phyloP scores from a whole-genome alignment of 2,797 vertebrate species.

The Acrocephalus scirpaceus region DNA sequence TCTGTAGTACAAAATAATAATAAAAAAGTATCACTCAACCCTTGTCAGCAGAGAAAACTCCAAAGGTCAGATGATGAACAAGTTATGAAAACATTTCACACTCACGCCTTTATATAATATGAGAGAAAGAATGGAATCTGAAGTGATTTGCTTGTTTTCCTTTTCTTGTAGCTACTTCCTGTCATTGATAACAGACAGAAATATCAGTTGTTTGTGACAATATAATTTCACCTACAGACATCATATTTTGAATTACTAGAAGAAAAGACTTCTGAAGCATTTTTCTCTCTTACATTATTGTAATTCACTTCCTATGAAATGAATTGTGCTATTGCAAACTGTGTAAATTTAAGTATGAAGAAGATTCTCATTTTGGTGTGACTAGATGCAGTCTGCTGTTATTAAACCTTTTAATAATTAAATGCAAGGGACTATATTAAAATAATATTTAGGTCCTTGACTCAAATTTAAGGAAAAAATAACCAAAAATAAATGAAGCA shows the following conservation, averaged over 20 bases:
- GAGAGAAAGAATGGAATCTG: conserved; percentile 33
- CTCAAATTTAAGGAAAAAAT: background rate
- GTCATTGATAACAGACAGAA: conserved; percentile 22
- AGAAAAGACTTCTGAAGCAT: background rate
- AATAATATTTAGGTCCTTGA: background rate
- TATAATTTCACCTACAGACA: conserved; percentile 60
- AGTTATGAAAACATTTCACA: conserved; percentile 42
- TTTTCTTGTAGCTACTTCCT: conserved; percentile 15
- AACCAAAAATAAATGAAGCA: background rate
- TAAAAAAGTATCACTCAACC: background rate
- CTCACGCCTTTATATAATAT: conserved; percentile 15
- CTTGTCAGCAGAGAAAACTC: conserved; percentile 35
- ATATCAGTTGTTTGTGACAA: conserved; percentile 19
- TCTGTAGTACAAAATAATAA: conserved; percentile 9
- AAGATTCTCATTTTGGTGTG: conserved; percentile 4
- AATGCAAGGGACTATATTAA: conserved; percentile 43
- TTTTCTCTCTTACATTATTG: background rate
- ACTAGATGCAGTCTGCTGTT: conserved; percentile 47
- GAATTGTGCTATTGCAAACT: conserved; percentile 28
- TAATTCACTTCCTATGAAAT: conserved; percentile 25
- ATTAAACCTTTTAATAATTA: conserved; percentile 74
- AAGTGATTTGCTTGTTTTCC: background rate
- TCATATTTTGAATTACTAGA: background rate
- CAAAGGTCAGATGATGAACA: conserved; percentile 25
- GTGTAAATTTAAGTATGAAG: background rate